Conservation (phyloP, 2,113 vertebrate genomes). For the Nerophis ophidion region DNA sequence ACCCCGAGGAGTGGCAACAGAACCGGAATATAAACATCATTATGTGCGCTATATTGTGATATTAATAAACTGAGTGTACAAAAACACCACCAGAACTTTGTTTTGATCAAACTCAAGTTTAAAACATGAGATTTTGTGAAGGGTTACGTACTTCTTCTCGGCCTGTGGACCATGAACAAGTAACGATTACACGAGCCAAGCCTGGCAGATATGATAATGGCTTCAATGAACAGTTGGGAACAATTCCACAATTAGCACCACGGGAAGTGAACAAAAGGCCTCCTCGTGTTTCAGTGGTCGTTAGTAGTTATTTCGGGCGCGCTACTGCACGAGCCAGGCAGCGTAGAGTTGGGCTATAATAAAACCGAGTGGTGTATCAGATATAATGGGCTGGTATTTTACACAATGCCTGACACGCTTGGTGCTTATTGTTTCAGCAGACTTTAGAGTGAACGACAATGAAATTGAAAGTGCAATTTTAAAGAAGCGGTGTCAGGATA, state of each 20-base stretch:
- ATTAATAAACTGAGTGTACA: not conserved
- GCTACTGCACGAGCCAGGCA: constrained; percentile 27
- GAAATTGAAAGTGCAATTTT: constrained; percentile 3
- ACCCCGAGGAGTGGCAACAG: not conserved
- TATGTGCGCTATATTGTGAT: constrained; percentile 4
- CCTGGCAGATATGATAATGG: constrained; percentile 7
- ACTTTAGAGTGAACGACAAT: not conserved
- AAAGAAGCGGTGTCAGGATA: constrained; percentile 1
- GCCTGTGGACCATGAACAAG: constrained; percentile 6
- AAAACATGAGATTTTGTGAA: not conserved
- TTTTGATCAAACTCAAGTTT: too few species aligned
- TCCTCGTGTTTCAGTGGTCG: constrained; percentile 40
- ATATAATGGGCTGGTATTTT: constrained; percentile 29
- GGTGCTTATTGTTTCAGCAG: constrained; percentile 6
- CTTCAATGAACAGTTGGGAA: constrained; percentile 9
- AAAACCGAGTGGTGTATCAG: constrained; percentile 23
- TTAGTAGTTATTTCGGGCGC: constrained; percentile 50
- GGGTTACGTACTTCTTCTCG: not conserved
- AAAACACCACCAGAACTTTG: too few species aligned
- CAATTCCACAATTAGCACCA: constrained; percentile 45
- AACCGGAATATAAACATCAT: not conserved
- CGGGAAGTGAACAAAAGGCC: constrained; percentile 32
- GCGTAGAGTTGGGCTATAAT: constrained; percentile 29
- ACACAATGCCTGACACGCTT: constrained; percentile 22
- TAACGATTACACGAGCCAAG: not conserved